Evolutionary conservation across 2,113 vertebrate genomes (phyloP).

Genomic region (Thymallus thymallus): DNA sequence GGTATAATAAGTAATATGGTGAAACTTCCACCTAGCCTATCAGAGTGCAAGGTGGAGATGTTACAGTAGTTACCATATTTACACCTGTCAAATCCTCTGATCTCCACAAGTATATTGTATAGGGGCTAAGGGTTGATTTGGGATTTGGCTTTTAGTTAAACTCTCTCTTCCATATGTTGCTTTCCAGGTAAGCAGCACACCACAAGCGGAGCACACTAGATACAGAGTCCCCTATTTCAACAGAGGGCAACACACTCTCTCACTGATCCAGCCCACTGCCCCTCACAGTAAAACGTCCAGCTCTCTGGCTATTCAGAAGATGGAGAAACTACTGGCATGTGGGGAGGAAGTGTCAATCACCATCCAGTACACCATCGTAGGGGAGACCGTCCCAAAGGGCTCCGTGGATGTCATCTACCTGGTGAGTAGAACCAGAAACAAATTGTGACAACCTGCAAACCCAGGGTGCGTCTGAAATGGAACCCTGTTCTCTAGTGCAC

Average conservation of each 20-base stretch:
- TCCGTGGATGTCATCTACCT: constrained; percentile 57
- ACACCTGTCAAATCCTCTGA: neutral
- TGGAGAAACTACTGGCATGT: constrained; percentile 47
- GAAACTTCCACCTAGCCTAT: neutral
- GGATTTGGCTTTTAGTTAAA: neutral
- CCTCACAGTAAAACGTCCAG: constrained; percentile 45
- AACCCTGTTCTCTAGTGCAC: too few species aligned
- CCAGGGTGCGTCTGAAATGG: neutral
- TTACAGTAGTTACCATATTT: neutral
- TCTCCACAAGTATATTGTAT: neutral
- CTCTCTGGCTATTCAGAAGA: constrained; percentile 50
- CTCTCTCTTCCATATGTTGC: neutral
- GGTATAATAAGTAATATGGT: neutral
- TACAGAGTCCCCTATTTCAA: constrained; percentile 5
- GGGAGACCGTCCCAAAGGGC: constrained; percentile 41
- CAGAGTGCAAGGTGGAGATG: neutral
- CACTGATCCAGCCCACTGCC: constrained; percentile 1
- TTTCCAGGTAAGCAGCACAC: constrained; percentile 36
- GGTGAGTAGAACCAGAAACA: constrained; percentile 50
- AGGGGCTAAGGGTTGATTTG: neutral
- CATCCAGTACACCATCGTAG: constrained; percentile 56
- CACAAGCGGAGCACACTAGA: rapidly evolving
- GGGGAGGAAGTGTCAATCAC: constrained; percentile 29
- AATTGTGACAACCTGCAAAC: neutral
- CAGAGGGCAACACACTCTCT: neutral